Evolutionary conservation across 2,797 vertebrate species (phyloP), one percentile per base, ranked within the genome.

Genomic region (Chlorospingus semifuscus): DNA sequence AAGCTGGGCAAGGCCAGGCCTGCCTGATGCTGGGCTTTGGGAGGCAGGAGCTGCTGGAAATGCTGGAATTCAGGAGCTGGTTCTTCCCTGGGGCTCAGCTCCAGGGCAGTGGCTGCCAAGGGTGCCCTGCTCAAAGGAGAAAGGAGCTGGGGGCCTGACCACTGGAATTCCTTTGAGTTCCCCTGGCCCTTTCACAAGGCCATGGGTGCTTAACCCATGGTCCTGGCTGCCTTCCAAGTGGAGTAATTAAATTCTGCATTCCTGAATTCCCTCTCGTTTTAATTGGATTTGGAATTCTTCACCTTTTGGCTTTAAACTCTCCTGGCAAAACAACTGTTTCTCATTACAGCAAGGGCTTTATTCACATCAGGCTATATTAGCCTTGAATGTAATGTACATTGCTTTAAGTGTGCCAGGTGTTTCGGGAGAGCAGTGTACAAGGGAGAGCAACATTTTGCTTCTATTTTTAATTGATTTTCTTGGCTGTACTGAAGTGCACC

Each of bases 231-330:
- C 22, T 87, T 89, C 92, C 92, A 93, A 66, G 50, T 20, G 26
- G 12, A 76, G 56, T 57, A 90, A 93, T 92, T 94, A 87, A 93
- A 70, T 84, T 74, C 30, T 66, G 30, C 52, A 9, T 80, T 77
- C 77, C 81, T 56, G n/a, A 80, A 56, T 95, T 95, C 66, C 64
- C 36, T 85, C 71, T 74, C 1, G 0, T 42, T 93, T 92, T 92
- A 89, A 94, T 77, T 89, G 82, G 76, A 55, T 83, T 81, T 87
- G 59, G 24, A 71, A 42, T 57, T 78, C 46, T 65, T 91, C 92
- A 81, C 90, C 84, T 83, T 84, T 76, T 71, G 56, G 47, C 52
- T 87, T 78, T 30, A 27, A 85, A 57, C 41, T 79, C 0, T 1
- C 37, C 60, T 29, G 63, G 55, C 8, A 15, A 64, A 94, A 82